These are phyloP conservation scores for Chirona hameri DNA, from an alignment of 2,888 invertebrate genomes.

Conservation along the genomic window DNA sequence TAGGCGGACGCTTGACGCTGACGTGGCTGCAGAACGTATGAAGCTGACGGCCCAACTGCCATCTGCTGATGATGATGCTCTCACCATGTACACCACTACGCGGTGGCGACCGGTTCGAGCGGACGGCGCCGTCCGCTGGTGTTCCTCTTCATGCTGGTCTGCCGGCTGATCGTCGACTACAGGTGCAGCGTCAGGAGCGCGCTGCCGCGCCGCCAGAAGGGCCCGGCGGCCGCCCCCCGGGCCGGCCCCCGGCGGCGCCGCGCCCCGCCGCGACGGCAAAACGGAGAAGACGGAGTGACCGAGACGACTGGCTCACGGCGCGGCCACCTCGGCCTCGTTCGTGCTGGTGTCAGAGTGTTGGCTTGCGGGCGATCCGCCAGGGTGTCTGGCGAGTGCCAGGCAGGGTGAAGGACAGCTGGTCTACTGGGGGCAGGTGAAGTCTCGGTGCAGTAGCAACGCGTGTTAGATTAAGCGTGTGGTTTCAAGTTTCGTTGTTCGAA, in stretches of 20 bases:
- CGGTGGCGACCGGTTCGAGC: slow-evolving; percentile 87
- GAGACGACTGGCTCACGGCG: background rate
- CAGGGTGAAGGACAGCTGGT: background rate
- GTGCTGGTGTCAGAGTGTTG: background rate
- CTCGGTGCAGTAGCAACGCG: no score
- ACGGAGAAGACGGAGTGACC: background rate
- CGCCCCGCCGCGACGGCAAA: background rate
- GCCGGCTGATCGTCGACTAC: slow-evolving; percentile 78
- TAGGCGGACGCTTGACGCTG: no score
- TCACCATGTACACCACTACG: slow-evolving; percentile 91
- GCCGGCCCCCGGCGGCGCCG: background rate
- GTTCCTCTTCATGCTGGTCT: slow-evolving; percentile 87
- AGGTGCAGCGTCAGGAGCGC: slow-evolving; percentile 49
- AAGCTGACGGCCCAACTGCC: slow-evolving; percentile 87
- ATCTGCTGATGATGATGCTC: slow-evolving; percentile 76
- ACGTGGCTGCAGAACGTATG: slow-evolving; percentile 64
- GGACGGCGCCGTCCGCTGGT: slow-evolving; percentile 84
- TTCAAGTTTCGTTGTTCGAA: no score
- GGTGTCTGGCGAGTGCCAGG: background rate
- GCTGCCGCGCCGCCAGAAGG: background rate
- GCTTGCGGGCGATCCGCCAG: background rate
- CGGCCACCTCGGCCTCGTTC: background rate
- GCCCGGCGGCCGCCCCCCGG: background rate
- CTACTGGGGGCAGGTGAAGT: background rate
- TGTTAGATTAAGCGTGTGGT: no score